Percentiles rank a stretch among this genome's conserved stretches.
phyloP scores from a whole-genome alignment of 2,888 invertebrate genomes.

The Saturnia japonica region DNA sequence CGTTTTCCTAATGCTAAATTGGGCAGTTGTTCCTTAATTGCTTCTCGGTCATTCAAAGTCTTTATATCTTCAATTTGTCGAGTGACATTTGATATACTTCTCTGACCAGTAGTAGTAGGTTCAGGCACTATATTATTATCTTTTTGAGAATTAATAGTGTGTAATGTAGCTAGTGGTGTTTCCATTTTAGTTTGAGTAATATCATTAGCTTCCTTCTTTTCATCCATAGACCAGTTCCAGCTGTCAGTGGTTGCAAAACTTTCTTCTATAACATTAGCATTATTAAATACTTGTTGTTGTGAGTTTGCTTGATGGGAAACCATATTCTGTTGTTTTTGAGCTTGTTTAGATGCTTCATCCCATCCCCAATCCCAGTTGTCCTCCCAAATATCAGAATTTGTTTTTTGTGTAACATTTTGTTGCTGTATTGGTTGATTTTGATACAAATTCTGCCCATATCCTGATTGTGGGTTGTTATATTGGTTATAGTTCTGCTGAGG shows the following conservation, averaged over 20 bases:
- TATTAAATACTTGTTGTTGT: slow-evolving; percentile 49
- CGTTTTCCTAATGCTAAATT: slow-evolving; percentile 72
- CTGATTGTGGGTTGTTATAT: slow-evolving; percentile 48
- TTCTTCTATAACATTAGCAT: slow-evolving; percentile 80
- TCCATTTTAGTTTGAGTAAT: slow-evolving; percentile 30
- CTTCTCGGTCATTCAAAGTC: slow-evolving; percentile 66
- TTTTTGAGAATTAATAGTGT: slow-evolving; percentile 36
- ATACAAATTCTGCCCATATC: slow-evolving; percentile 61
- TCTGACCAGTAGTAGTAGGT: slow-evolving; percentile 31
- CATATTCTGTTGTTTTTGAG: slow-evolving; percentile 50
- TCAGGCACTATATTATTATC: slow-evolving; percentile 44
- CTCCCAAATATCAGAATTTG: slow-evolving; percentile 65
- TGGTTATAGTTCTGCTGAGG: slow-evolving; percentile 56
- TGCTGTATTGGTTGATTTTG: slow-evolving; percentile 53
- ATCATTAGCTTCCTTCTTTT: slow-evolving; percentile 57
- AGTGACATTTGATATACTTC: slow-evolving; percentile 38
- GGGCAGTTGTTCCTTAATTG: slow-evolving; percentile 66
- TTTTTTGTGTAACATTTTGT: slow-evolving; percentile 49
- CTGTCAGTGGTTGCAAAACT: slow-evolving; percentile 81
- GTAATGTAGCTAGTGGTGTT: slow-evolving; percentile 33
- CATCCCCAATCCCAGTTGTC: slow-evolving; percentile 84
- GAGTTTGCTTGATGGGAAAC: slow-evolving; percentile 29
- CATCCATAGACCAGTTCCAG: slow-evolving; percentile 85
- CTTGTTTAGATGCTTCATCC: slow-evolving; percentile 78
- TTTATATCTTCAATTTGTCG: slow-evolving; percentile 56